phyloP scores from a whole-genome alignment of 2,113 vertebrate genomes.

The Coptodon bakossiorum region DNA sequence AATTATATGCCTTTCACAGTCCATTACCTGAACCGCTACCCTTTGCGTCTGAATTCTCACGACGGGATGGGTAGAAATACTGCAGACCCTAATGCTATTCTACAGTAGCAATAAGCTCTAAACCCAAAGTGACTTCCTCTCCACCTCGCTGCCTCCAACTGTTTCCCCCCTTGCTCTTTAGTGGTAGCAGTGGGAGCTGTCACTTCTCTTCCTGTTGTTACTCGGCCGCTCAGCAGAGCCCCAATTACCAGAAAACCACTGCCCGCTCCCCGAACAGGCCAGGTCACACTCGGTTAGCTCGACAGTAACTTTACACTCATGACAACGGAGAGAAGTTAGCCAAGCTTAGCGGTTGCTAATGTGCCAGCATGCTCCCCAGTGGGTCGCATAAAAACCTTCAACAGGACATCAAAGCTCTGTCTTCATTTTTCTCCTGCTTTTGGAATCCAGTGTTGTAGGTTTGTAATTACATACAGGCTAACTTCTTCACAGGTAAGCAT shows the following conservation, averaged over 20 bases:
- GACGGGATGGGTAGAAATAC: not conserved
- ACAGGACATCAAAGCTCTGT: not conserved
- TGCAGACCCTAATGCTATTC: not conserved
- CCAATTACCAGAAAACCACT: conserved; percentile 40
- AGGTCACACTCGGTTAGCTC: conserved; percentile 28
- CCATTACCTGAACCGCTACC: not conserved
- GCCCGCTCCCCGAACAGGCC: not conserved
- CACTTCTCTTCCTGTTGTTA: conserved; percentile 51
- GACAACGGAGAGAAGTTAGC: not conserved
- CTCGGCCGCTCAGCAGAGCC: conserved; percentile 35
- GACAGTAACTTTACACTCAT: conserved; percentile 8
- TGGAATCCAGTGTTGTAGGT: not conserved
- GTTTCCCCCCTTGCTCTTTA: not conserved
- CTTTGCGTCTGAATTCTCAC: not conserved
- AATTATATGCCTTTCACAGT: not conserved
- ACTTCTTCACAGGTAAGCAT: not conserved
- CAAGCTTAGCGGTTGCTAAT: not conserved
- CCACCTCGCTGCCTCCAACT: not conserved
- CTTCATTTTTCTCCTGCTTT: not conserved
- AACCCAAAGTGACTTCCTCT: not conserved
- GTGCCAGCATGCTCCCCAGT: not conserved
- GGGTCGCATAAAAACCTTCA: not conserved
- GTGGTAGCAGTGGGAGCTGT: conserved; percentile 37
- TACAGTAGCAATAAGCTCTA: not conserved
- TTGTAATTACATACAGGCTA: not conserved